A percentile compares a stretch with the other conserved stretches of the same genome.
These are phyloP conservation scores for Catharus minimus DNA, from an alignment of 2,113 vertebrate species.

Conservation along the genomic window DNA sequence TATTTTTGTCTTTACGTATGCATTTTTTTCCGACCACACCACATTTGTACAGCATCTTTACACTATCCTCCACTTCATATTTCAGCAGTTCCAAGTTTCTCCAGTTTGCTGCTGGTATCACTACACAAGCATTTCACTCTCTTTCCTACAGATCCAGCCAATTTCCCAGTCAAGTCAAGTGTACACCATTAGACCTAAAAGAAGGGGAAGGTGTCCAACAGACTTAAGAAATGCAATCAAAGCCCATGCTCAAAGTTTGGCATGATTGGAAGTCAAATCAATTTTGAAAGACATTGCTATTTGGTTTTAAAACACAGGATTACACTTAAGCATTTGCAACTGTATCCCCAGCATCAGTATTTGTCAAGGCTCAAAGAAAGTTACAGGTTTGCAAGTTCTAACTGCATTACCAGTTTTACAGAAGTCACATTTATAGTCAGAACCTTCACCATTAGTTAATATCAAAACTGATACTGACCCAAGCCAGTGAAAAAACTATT, in stretches of 20 bases:
- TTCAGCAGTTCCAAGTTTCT: not conserved
- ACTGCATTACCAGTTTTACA: not conserved
- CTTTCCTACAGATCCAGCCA: not conserved
- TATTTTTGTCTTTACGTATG: conserved; percentile 41
- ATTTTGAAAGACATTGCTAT: not conserved
- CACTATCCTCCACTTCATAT: not conserved
- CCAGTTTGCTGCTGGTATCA: not conserved
- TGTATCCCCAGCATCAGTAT: conserved; percentile 36
- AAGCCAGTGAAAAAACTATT: conserved; percentile 1
- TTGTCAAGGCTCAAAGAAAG: conserved; percentile 46
- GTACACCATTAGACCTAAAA: not conserved
- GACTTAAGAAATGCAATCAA: not conserved
- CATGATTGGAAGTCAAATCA: not conserved
- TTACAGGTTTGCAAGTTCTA: conserved; percentile 26
- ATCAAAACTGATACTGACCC: not conserved
- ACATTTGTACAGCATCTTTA: conserved; percentile 11
- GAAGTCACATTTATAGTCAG: conserved; percentile 12
- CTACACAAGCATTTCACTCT: accelerated
- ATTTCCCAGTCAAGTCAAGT: not conserved
- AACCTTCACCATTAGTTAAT: not conserved
- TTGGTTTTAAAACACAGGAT: conserved; percentile 10
- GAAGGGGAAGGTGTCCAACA: not conserved
- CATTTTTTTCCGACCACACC: conserved; percentile 18
- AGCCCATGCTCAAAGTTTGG: not conserved
- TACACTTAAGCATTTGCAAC: conserved; percentile 22